phyloP scores from a whole-genome alignment of 2,888 invertebrate species.

The Smittia sp. region DNA sequence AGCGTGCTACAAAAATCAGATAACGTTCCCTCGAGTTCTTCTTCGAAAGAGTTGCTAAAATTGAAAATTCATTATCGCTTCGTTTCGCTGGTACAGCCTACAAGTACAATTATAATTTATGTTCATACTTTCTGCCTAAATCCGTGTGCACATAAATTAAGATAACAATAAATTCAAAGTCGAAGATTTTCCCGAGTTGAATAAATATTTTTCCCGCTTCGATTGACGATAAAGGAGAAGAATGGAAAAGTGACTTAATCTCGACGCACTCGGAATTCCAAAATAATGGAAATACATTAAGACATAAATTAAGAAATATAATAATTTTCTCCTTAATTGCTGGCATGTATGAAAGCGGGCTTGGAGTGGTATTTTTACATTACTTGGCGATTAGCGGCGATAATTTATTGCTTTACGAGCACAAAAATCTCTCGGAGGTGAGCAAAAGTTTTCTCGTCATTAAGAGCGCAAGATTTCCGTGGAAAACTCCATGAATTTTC shows the following conservation, averaged over 20 bases:
- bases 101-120: conserved; percentile 39
- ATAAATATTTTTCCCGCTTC: not conserved
- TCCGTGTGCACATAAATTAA: conserved; percentile 41
- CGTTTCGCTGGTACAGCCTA: not conserved
- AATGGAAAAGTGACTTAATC: conserved; percentile 1
- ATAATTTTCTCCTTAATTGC: conserved; percentile 30
- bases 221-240: not conserved
- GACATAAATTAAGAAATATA: conserved; percentile 34
- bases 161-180: conserved; percentile 41
- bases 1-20: not conserved
- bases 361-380: conserved; percentile 6
- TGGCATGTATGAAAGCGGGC: not conserved
- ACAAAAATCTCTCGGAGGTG: not conserved
- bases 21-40: not conserved
- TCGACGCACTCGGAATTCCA: conserved; percentile 22
- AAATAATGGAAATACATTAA: conserved; percentile 12
- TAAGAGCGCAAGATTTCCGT: not conserved
- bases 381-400: conserved; percentile 34
- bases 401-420: conserved; percentile 26
- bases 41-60: conserved; percentile 10
- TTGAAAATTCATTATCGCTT: conserved; percentile 40
- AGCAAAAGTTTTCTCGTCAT: not conserved
- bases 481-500: not conserved
- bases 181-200: conserved; percentile 32
- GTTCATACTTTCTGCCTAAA: conserved; percentile 29